These are phyloP conservation scores for Anticlea derivata DNA, from an alignment of 2,888 invertebrate species.

Conservation along the genomic window DNA sequence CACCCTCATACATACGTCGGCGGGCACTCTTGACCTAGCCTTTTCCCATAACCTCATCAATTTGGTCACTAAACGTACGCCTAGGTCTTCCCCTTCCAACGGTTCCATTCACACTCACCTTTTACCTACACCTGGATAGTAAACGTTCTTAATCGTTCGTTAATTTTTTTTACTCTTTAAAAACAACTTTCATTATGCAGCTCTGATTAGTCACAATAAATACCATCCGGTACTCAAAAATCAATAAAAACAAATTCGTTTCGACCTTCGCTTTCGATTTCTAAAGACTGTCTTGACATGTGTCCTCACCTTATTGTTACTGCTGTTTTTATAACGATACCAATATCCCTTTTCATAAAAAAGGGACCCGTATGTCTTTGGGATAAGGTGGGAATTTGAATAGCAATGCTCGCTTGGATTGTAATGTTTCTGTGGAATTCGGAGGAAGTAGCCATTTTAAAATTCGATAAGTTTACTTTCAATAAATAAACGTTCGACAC, in stretches of 20 bases:
- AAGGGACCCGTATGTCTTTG: slow-evolving; percentile 14
- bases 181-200: slow-evolving; percentile 1
- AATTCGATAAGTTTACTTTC: slow-evolving; percentile 65
- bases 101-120: no score
- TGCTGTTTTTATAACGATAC: slow-evolving; percentile 3
- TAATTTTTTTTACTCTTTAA: no score
- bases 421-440: slow-evolving; percentile 25
- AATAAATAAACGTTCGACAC: slow-evolving; percentile 72
- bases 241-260: slow-evolving; percentile 29
- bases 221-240: slow-evolving; percentile 25
- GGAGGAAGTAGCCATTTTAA: slow-evolving; percentile 60
- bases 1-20: no score
- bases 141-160: no score
- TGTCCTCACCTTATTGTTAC: slow-evolving; percentile 41
- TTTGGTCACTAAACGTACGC: no score
- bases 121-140: no score
- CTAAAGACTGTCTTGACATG: slow-evolving; percentile 45
- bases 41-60: no score
- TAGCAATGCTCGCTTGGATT: not conserved
- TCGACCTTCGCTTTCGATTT: slow-evolving; percentile 42
- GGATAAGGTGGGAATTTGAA: slow-evolving; percentile 37
- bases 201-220: slow-evolving; percentile 23
- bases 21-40: no score
- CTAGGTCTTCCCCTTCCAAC: no score
- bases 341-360: not conserved